Evolutionary conservation across 2,888 invertebrate species (phyloP).

Genomic region (Ernsta delagoae): DNA sequence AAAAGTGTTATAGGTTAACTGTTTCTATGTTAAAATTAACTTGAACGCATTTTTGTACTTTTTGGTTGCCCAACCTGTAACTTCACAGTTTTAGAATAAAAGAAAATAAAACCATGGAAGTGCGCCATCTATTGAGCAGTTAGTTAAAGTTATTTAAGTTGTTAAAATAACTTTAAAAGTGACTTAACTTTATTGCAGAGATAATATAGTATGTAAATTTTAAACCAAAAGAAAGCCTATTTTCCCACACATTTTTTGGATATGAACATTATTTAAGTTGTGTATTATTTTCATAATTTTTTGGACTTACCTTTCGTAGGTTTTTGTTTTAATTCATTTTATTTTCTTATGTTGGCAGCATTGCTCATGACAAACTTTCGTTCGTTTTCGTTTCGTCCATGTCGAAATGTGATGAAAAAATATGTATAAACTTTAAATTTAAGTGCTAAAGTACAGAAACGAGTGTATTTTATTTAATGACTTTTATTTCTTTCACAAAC

Average conservation of each 20-base stretch:
- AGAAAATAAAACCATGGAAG: background rate
- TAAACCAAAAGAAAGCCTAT: background rate
- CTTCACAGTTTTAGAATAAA: no score
- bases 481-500: constrained; percentile 33
- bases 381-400: constrained; percentile 63
- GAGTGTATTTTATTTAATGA: constrained; percentile 39
- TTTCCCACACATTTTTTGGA: no score
- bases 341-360: no score
- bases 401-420: constrained; percentile 48
- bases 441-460: constrained; percentile 11
- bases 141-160: background rate
- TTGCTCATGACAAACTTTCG: constrained; percentile 56
- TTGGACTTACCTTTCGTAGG: no score
- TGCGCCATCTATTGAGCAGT: constrained; percentile 17
- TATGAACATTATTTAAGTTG: no score
- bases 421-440: constrained; percentile 38
- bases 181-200: no score
- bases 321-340: no score
- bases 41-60: constrained; percentile 21
- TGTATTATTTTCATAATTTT: no score
- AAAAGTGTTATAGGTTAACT: no score
- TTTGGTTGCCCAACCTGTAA: constrained; percentile 34
- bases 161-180: no score
- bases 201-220: background rate
- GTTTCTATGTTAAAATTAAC: no score